Conservation (phyloP, 2,888 invertebrate genomes). For the Netelia virgata region DNA sequence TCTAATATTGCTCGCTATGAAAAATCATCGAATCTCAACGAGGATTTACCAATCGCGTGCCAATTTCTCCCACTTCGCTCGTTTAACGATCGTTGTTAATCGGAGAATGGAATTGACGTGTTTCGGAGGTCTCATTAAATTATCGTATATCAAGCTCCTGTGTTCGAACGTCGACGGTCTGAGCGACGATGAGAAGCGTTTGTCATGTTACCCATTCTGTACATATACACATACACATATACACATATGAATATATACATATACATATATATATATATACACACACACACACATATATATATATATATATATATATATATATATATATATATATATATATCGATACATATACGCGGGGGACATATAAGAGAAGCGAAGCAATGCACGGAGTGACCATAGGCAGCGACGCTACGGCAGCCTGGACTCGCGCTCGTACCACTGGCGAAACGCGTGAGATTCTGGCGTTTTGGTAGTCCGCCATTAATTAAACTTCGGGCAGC, state of each 20-base stretch:
- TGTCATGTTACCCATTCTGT: conserved; percentile 50
- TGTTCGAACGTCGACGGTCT: conserved; percentile 32
- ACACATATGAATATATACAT: not conserved
- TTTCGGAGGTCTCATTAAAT: conserved; percentile 61
- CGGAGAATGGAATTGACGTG: conserved; percentile 55
- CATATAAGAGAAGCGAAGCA: not conserved
- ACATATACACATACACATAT: too few species aligned
- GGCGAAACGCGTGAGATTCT: conserved; percentile 44
- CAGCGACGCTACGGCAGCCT: conserved; percentile 36
- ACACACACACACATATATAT: not conserved
- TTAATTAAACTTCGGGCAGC: conserved; percentile 68
- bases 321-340: not conserved
- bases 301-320: not conserved
- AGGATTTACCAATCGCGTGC: not conserved
- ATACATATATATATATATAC: not conserved
- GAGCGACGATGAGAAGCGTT: conserved; percentile 62
- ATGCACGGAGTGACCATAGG: conserved; percentile 6
- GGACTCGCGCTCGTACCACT: conserved; percentile 61
- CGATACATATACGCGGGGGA: not conserved
- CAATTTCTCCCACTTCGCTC: not conserved
- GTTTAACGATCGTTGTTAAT: conserved; percentile 53
- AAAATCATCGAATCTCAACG: too few species aligned
- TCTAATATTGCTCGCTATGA: too few species aligned
- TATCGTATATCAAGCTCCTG: conserved; percentile 54
- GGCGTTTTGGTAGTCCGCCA: conserved; percentile 58